Evolutionary conservation across 2,797 vertebrate genomes (phyloP).

Genomic region (Tarsius wallacei): DNA sequence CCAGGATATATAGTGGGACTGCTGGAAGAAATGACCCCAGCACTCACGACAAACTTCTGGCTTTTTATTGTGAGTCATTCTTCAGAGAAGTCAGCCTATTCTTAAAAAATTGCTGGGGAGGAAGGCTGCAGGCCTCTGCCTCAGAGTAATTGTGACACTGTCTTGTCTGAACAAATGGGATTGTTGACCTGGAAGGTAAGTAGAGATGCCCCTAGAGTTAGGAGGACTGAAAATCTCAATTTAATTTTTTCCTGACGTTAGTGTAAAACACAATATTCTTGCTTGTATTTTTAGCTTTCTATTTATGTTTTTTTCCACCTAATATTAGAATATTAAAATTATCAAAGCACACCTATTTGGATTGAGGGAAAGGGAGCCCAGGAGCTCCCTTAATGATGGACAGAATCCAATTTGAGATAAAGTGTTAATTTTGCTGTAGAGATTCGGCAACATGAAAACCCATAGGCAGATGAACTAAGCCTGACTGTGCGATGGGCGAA

Average conservation of each 20-base stretch:
- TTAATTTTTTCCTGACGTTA: constrained; percentile 49
- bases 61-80: constrained; percentile 47
- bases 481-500: neutral
- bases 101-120: neutral
- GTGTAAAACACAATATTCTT: neutral
- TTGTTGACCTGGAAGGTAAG: neutral
- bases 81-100: constrained; percentile 15
- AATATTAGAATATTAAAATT: neutral
- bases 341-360: constrained; percentile 4
- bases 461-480: neutral
- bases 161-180: neutral
- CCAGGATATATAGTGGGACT: neutral
- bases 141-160: neutral
- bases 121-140: neutral
- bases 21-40: constrained; percentile 50
- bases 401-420: neutral
- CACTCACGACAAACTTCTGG: constrained; percentile 19
- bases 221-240: neutral
- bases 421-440: constrained; percentile 25
- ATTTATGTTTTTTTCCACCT: constrained; percentile 22
- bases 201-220: neutral
- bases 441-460: neutral
- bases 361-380: neutral
- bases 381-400: neutral
- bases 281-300: constrained; percentile 38